Percentiles rank a stretch among this genome's conserved stretches.
Evolutionary conservation across 2,888 invertebrate genomes (phyloP).

Genomic region (Athripsodes cinereus): DNA sequence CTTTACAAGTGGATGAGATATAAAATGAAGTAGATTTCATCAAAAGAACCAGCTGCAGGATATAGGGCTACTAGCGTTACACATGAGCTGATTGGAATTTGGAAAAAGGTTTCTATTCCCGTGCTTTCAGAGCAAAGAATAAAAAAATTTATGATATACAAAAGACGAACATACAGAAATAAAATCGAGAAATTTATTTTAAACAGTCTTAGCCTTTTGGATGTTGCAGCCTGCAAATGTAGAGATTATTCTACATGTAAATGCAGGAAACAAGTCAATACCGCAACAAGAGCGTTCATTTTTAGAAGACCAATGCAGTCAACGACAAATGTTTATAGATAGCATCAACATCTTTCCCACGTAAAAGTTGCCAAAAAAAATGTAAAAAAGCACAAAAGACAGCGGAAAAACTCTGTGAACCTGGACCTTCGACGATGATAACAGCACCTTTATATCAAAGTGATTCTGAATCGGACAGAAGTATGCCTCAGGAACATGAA

Average conservation of each 20-base stretch:
- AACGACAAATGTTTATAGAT: too few species aligned
- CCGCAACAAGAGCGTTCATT: not conserved
- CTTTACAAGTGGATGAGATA: not conserved
- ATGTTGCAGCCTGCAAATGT: too few species aligned
- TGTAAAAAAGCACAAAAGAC: not conserved
- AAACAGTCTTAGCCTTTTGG: not conserved
- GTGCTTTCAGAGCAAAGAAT: not conserved
- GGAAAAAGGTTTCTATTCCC: too few species aligned
- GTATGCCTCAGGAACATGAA: not conserved
- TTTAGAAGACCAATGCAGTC: not conserved
- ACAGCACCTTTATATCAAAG: not conserved
- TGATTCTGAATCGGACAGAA: not conserved
- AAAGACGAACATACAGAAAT: not conserved
- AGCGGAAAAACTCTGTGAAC: not conserved
- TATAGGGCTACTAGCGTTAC: not conserved
- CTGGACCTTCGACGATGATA: not conserved
- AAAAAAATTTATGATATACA: not conserved
- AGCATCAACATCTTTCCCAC: not conserved
- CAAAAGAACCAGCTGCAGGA: not conserved
- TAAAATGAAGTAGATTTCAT: too few species aligned
- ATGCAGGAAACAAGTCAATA: not conserved
- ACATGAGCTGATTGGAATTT: not conserved
- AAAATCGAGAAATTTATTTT: not conserved
- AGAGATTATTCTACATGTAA: not conserved
- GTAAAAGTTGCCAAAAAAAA: not conserved